A percentile compares a stretch with the other conserved stretches of the same genome.
These are phyloP conservation scores for Macquaria australasica DNA, from an alignment of 2,113 vertebrate species.

Conservation along the genomic window DNA sequence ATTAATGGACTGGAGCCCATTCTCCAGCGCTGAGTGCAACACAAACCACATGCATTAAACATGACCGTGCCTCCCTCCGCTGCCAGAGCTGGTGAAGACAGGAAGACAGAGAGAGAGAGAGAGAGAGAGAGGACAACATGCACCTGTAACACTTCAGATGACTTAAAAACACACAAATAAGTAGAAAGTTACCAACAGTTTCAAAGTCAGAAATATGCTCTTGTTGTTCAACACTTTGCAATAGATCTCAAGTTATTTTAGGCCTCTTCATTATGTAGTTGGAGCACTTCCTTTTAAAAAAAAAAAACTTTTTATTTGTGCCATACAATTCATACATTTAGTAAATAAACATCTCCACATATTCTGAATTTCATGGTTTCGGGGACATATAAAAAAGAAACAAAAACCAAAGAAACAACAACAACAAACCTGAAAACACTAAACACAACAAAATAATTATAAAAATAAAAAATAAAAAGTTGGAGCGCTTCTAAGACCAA, in stretches of 20 bases:
- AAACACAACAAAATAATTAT: no score
- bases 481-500: background rate
- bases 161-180: constrained; percentile 1
- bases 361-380: no score
- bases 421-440: no score
- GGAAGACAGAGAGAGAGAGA: constrained; percentile 55
- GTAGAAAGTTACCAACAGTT: background rate
- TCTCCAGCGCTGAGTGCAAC: constrained; percentile 80
- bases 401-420: no score
- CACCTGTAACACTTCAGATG: constrained; percentile 28
- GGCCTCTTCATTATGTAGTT: background rate
- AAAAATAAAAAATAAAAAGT: no score
- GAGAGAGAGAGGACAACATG: constrained; percentile 4
- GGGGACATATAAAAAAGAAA: no score
- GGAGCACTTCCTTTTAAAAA: background rate
- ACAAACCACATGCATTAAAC: constrained; percentile 87
- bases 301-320: no score
- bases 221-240: background rate
- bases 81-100: constrained; percentile 62
- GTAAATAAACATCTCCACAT: no score
- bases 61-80: constrained; percentile 77
- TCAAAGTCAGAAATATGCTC: background rate
- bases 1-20: constrained; percentile 86
- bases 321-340: no score
- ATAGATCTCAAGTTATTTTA: background rate